phyloP scores from a whole-genome alignment of 2,113 vertebrate species.

The Columba livia region DNA sequence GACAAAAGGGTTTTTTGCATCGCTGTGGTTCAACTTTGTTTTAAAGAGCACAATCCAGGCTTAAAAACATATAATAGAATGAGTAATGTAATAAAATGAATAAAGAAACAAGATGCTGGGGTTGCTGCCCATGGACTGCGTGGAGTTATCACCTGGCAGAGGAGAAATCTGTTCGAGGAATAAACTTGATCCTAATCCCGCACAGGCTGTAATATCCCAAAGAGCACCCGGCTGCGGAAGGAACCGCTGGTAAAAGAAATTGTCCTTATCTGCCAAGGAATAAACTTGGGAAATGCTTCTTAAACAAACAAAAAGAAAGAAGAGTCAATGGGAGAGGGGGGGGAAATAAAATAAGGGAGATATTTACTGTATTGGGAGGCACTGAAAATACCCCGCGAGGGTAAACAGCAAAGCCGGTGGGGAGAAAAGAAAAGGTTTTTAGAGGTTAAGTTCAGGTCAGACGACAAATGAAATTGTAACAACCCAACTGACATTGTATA shows the following conservation, averaged over 20 bases:
- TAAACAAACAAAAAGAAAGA: not conserved
- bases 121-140: conserved; percentile 32
- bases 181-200: conserved; percentile 70
- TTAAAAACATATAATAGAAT: conserved; percentile 10
- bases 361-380: conserved; percentile 28
- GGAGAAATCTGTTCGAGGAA: conserved; percentile 68
- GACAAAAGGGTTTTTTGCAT: conserved; percentile 63
- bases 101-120: not conserved
- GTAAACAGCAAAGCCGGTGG: conserved; percentile 55
- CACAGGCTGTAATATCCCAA: conserved; percentile 49
- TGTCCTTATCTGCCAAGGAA: conserved; percentile 19
- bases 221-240: not conserved
- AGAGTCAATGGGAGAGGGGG: not conserved
- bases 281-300: conserved; percentile 51
- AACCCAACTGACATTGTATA: conserved; percentile 83
- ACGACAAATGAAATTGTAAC: conserved; percentile 86
- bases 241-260: conserved; percentile 34
- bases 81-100: not conserved
- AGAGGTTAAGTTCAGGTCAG: conserved; percentile 85
- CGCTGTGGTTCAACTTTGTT: conserved; percentile 53
- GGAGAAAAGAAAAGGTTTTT: conserved; percentile 79
- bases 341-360: not conserved
- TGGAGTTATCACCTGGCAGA: conserved; percentile 69
- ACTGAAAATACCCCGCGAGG: not conserved
- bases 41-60: conserved; percentile 47